Evolutionary conservation across 2,888 invertebrate species (phyloP), one percentile per base, ranked within the genome.

Genomic region (Podotricha telesiphe): DNA sequence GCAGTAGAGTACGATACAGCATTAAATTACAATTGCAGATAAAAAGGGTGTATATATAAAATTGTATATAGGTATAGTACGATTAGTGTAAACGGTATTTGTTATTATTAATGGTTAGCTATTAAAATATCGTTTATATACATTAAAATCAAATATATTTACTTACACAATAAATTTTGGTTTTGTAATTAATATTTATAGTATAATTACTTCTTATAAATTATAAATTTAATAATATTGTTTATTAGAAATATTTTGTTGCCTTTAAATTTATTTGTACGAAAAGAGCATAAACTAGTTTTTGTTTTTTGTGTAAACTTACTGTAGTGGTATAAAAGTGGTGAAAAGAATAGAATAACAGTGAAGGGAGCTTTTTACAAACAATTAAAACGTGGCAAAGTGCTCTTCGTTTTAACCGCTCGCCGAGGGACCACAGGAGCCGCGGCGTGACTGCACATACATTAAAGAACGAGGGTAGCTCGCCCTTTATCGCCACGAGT

Each of bases 381-480:
- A 86, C 86, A 88, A 88, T 87, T 86, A 86, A 79, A 79, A 79
- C 76, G 77, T 78, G 75, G 77, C 77, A 74, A 75, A 88, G 86
- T 78, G 83, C 80, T 79, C 86, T 89, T 82, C 81, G 85, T 87
- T 86, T 86, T 83, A 86, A 85, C 83, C 86, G 86, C 82, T 86
- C 86, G 82, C 80, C 83, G 81, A 80, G 82, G 83, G 81, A 81
- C 82, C 81, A 76, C 76, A 79, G 73, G 74, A 58, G 71, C 75
- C 76, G 74, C 74, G 80, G 80, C 85, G 82, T 86, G 87, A 84
- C 85, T 83, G 79, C 80, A 84, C 87, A 88, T 86, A 86, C 85
- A 87, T 87, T 86, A 87, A 75, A 75, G 77, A 73, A 63, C 73
- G 81, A 83, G 84, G 86, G 85, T 80, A 79, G 79, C 79, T 79